Percentiles rank a stretch among this genome's conserved stretches.
Conservation (phyloP, 2,797 vertebrate genomes). For the Sylvilagus floridanus region DNA sequence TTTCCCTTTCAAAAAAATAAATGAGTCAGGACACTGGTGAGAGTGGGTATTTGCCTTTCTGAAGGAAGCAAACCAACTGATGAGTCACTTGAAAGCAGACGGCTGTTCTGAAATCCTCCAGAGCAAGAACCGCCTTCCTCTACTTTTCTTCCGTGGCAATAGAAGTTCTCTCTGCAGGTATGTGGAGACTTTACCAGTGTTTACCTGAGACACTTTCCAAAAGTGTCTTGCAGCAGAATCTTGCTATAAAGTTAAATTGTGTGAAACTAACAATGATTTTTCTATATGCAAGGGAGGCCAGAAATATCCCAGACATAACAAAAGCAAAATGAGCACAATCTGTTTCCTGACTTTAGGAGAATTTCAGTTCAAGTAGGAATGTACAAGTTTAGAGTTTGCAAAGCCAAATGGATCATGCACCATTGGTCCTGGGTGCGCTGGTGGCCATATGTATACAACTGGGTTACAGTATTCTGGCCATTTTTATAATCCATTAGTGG, state of each 20-base stretch:
- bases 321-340: constrained; percentile 60
- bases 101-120: neutral
- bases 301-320: constrained; percentile 61
- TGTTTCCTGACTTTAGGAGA: constrained; percentile 58
- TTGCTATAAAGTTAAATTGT: constrained; percentile 90
- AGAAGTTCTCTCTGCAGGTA: constrained; percentile 84
- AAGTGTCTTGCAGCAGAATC: constrained; percentile 85
- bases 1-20: too few species aligned
- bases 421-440: neutral
- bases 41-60: neutral
- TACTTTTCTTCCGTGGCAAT: neutral
- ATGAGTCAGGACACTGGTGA: neutral
- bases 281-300: constrained; percentile 88
- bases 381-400: neutral
- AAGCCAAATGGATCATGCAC: neutral
- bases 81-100: neutral
- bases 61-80: neutral
- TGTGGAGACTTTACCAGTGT: constrained; percentile 89
- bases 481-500: neutral
- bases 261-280: constrained; percentile 91
- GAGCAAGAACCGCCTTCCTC: neutral
- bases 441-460: neutral
- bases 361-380: constrained; percentile 50
- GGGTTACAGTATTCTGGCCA: neutral
- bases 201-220: constrained; percentile 91